A percentile compares a stretch with the other conserved stretches of the same genome.
Evolutionary conservation across 2,113 vertebrate species (phyloP).

Genomic region (Loxodonta africana): DNA sequence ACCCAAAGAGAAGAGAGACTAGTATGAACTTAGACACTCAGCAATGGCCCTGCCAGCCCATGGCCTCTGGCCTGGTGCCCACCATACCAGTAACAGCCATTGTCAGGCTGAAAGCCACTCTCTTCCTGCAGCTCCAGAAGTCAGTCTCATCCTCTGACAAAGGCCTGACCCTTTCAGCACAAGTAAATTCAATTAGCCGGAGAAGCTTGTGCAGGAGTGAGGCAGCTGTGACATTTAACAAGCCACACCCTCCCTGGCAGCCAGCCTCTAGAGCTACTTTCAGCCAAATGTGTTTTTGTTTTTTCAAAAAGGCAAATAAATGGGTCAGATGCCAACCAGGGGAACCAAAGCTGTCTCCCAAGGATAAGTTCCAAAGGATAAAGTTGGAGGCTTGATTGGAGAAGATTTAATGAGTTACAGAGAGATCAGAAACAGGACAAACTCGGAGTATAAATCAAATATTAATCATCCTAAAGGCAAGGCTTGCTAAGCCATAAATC

Average conservation of each 20-base stretch:
- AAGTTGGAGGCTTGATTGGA: not conserved
- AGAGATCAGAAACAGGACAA: not conserved
- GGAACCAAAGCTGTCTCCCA: fast-evolving
- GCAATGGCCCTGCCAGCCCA: not conserved
- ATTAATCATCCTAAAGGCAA: not conserved
- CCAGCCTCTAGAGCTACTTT: fast-evolving
- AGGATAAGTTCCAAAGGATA: not conserved
- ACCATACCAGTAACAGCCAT: not conserved
- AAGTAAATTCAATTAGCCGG: slow-evolving; percentile 30
- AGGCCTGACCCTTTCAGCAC: not conserved
- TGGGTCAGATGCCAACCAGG: not conserved
- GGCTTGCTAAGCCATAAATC: slow-evolving; percentile 34
- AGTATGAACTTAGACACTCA: fast-evolving
- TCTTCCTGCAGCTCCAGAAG: not conserved
- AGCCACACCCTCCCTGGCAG: not conserved
- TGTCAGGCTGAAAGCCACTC: not conserved
- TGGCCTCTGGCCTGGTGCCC: not conserved
- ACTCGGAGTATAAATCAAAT: not conserved
- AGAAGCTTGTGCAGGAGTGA: not conserved
- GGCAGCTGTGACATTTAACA: not conserved
- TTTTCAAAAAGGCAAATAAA: not conserved
- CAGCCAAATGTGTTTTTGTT: not conserved
- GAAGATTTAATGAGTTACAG: not conserved
- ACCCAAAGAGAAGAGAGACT: fast-evolving
- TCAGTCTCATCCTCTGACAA: not conserved